Evolutionary conservation across 2,888 invertebrate genomes (phyloP).

Genomic region (Megastigmus dorsalis): DNA sequence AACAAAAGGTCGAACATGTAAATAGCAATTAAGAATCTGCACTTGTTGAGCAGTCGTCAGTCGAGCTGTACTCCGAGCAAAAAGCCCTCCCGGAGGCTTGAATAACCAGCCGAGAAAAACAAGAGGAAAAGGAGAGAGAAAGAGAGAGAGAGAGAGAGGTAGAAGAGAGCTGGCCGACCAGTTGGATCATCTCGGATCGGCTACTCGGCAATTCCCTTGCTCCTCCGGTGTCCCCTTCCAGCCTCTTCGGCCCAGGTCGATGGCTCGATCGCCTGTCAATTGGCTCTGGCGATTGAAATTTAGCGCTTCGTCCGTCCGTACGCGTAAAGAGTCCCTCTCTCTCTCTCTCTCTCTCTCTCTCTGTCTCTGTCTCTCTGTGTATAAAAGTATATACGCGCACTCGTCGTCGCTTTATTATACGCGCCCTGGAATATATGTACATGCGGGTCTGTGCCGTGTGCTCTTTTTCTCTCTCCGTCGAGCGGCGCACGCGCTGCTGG

Average conservation of each 20-base stretch:
- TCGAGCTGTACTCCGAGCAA: neutral
- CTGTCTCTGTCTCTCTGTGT: too few relatives aligned
- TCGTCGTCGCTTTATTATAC: too few relatives aligned
- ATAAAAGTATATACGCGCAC: too few relatives aligned
- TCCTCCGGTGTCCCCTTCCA: neutral
- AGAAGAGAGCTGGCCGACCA: neutral
- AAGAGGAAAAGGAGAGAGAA: neutral
- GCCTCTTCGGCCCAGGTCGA: neutral
- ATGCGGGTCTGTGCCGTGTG: too few relatives aligned
- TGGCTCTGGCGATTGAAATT: constrained; percentile 22
- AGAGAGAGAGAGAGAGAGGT: neutral
- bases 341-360: too few relatives aligned
- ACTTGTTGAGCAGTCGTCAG: neutral
- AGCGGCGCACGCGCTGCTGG: too few relatives aligned
- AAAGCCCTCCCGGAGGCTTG: neutral
- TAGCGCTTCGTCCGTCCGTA: too few relatives aligned
- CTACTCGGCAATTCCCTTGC: neutral
- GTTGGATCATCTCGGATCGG: constrained; percentile 8
- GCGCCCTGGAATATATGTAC: too few relatives aligned
- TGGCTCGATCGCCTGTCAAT: constrained; percentile 21
- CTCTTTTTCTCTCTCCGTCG: too few relatives aligned
- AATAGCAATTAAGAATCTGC: constrained; percentile 3
- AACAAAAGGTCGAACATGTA: neutral
- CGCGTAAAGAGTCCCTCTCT: too few relatives aligned
- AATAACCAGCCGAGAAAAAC: neutral